phyloP scores from a whole-genome alignment of 1,140 invertebrate genomes.

The Brachionus manjavacas region DNA sequence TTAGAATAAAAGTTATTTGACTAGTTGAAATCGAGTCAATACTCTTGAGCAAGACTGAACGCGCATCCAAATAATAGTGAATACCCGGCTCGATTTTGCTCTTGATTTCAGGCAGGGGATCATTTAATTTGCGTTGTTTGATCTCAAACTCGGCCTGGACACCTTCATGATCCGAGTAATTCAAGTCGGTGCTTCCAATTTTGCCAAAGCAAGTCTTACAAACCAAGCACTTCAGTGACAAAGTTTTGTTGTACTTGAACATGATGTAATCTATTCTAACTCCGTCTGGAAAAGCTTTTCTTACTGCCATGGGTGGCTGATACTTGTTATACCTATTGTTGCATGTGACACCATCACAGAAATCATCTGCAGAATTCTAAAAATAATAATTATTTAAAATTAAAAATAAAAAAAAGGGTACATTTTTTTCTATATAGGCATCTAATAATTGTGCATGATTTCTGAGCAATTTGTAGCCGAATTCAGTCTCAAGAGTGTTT shows the following conservation, averaged over 20 bases:
- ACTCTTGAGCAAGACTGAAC: not conserved
- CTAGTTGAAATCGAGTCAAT: not conserved
- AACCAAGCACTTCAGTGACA: not conserved
- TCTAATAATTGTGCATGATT: conserved; percentile 23
- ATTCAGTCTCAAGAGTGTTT: conserved; percentile 6
- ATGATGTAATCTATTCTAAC: conserved; percentile 35
- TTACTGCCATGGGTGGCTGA: not conserved
- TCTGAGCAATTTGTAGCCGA: conserved; percentile 34
- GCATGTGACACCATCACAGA: not conserved
- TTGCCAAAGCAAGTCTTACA: conserved; percentile 9
- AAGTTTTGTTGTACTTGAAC: not conserved
- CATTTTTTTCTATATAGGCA: not conserved
- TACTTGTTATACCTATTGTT: not conserved
- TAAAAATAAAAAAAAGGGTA: no score
- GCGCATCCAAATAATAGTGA: not conserved
- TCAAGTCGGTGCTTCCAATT: not conserved
- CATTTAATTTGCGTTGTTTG: not conserved
- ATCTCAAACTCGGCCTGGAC: conserved; percentile 7
- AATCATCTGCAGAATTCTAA: not conserved
- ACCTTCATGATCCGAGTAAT: conserved; percentile 38
- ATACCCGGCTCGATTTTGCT: not conserved
- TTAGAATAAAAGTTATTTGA: not conserved
- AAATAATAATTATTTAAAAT: no score
- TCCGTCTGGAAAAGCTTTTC: conserved; percentile 30
- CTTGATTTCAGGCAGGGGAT: not conserved